These are phyloP conservation scores for Cyprinella venusta DNA, from an alignment of 2,797 vertebrate genomes.

Conservation along the genomic window DNA sequence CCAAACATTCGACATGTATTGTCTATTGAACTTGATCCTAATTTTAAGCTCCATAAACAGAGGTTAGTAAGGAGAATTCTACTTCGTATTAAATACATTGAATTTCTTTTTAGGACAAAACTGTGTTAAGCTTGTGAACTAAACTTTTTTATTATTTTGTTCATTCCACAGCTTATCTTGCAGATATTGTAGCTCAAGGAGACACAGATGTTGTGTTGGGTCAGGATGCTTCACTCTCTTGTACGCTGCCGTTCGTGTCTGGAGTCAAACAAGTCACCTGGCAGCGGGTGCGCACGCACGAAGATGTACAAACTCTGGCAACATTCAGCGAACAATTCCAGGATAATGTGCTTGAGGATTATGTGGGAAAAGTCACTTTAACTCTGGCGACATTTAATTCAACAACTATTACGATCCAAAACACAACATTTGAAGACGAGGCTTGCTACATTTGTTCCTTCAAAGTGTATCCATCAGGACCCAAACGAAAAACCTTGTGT, in stretches of 20 bases:
- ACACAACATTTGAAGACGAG: conserved; percentile 70
- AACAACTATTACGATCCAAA: conserved; percentile 66
- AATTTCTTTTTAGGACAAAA: not conserved
- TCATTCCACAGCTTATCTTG: conserved; percentile 49
- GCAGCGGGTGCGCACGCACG: conserved; percentile 60
- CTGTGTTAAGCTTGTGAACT: not conserved
- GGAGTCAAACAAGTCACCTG: conserved; percentile 75
- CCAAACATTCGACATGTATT: not conserved
- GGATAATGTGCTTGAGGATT: conserved; percentile 51
- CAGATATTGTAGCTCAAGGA: conserved; percentile 48
- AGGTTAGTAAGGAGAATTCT: not conserved
- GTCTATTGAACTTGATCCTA: not conserved
- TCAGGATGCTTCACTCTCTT: conserved; percentile 51
- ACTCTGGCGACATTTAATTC: conserved; percentile 59
- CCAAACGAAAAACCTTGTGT: conserved; percentile 63
- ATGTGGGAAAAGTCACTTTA: conserved; percentile 61
- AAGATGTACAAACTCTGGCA: conserved; percentile 60
- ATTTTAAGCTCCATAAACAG: conserved; percentile 17
- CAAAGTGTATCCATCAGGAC: conserved; percentile 69
- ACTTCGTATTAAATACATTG: not conserved
- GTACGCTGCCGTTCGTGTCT: conserved; percentile 35
- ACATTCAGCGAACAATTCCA: conserved; percentile 69
- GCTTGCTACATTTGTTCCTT: conserved; percentile 75
- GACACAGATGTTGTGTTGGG: conserved; percentile 44
- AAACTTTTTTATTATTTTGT: not conserved